A percentile compares a stretch with the other conserved stretches of the same genome.
Conservation (phyloP, 2,888 invertebrate species). For the Stomorhina lunata region DNA sequence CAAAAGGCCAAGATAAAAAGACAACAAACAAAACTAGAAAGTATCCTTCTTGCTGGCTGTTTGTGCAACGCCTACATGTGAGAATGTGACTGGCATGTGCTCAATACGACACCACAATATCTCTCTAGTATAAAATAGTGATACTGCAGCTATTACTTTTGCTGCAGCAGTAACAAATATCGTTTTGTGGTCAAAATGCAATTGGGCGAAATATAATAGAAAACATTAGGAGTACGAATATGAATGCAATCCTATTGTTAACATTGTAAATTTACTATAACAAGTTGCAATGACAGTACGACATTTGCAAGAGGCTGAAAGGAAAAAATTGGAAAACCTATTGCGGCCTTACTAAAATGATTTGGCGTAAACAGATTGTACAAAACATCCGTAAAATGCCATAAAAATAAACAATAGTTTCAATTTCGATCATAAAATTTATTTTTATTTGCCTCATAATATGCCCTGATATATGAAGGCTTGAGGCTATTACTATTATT, state of each 20-base stretch:
- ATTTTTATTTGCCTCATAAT: conserved; percentile 53
- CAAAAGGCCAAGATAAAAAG: conserved; percentile 6
- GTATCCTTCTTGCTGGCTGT: conserved; percentile 41
- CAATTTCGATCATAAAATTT: conserved; percentile 52
- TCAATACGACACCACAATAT: conserved; percentile 26
- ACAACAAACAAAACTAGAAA: conserved; percentile 5
- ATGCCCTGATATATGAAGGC: conserved; percentile 17
- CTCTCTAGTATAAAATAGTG: conserved; percentile 35
- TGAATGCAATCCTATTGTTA: conserved; percentile 46
- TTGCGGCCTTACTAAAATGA: too few species aligned
- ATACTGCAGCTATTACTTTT: conserved; percentile 6
- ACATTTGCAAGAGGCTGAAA: neutral
- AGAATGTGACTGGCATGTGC: conserved; percentile 63
- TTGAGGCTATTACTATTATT: neutral
- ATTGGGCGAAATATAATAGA: conserved; percentile 51
- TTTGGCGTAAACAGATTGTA: too few species aligned
- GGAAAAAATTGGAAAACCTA: too few species aligned
- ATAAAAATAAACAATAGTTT: conserved; percentile 58
- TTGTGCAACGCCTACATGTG: conserved; percentile 60
- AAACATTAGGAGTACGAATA: neutral
- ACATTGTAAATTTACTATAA: conserved; percentile 59
- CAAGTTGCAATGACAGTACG: conserved; percentile 28
- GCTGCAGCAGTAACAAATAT: conserved; percentile 14
- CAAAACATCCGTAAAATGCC: conserved; percentile 19
- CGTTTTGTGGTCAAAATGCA: conserved; percentile 51